Conservation (phyloP, 2,797 vertebrate species). For the Melanotaenia trifasciata region DNA sequence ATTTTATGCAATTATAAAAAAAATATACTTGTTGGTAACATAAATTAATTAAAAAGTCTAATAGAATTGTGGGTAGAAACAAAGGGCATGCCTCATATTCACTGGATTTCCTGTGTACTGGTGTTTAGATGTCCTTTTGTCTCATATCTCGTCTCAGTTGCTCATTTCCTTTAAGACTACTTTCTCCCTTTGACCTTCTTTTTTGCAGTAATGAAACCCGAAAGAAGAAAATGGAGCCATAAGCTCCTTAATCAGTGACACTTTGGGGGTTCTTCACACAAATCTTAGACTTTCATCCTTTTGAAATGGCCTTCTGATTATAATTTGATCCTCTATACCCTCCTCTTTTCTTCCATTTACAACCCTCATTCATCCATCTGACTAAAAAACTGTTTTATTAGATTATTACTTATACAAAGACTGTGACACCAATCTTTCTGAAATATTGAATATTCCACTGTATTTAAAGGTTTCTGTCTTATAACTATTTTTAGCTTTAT, state of each 20-base stretch:
- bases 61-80: neutral
- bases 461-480: neutral
- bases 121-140: slow-evolving; percentile 10
- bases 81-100: slow-evolving; percentile 6
- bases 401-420: neutral
- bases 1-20: slow-evolving; percentile 3
- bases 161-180: neutral
- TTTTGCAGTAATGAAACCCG: slow-evolving; percentile 1
- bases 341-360: neutral
- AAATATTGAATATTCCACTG: neutral
- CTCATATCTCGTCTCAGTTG: slow-evolving; percentile 13
- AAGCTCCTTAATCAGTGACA: neutral
- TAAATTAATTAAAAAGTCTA: slow-evolving; percentile 9
- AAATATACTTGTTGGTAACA: slow-evolving; percentile 1
- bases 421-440: neutral
- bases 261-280: neutral
- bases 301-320: slow-evolving; percentile 3
- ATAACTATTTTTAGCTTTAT: neutral
- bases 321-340: neutral
- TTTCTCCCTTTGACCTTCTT: neutral
- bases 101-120: slow-evolving; percentile 14
- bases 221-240: neutral
- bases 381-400: neutral
- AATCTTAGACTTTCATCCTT: neutral
- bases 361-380: neutral